phyloP scores from a whole-genome alignment of 2,113 vertebrate species.

The Aspiorhynchus laticeps region DNA sequence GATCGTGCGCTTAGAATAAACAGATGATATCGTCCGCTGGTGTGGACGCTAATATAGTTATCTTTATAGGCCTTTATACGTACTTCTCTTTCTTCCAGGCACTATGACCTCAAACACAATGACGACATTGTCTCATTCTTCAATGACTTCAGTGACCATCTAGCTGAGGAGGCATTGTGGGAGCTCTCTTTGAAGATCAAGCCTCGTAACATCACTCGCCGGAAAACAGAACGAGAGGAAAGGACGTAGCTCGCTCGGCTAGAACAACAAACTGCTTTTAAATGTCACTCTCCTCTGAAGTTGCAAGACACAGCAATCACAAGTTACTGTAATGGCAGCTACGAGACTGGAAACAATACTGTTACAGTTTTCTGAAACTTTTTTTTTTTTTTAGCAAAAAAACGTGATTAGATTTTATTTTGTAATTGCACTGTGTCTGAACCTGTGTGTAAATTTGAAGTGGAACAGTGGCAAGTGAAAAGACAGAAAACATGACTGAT shows the following conservation, averaged over 20 bases:
- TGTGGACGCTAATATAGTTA: no score
- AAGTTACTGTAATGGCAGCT: slow-evolving; percentile 48
- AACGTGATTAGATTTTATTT: slow-evolving; percentile 18
- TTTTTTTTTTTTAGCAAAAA: not conserved
- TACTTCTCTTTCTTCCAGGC: slow-evolving; percentile 67
- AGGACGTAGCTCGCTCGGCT: slow-evolving; percentile 77
- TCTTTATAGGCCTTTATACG: no score
- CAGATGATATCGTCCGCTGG: no score
- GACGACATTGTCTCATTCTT: slow-evolving; percentile 94
- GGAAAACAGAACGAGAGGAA: slow-evolving; percentile 86
- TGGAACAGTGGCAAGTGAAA: not conserved
- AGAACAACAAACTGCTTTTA: not conserved
- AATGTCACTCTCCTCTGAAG: not conserved
- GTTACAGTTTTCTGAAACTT: slow-evolving; percentile 46
- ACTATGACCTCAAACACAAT: slow-evolving; percentile 86
- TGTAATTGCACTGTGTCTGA: slow-evolving; percentile 42
- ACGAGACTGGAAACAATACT: slow-evolving; percentile 32
- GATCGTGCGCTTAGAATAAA: no score
- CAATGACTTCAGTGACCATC: slow-evolving; percentile 94
- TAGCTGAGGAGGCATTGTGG: slow-evolving; percentile 94
- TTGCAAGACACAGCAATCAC: slow-evolving; percentile 26
- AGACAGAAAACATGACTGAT: not conserved
- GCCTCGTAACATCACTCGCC: slow-evolving; percentile 83
- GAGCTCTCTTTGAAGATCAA: slow-evolving; percentile 95
- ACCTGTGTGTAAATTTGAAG: slow-evolving; percentile 30